Percentiles rank a stretch among this genome's conserved stretches.
Evolutionary conservation across 2,113 vertebrate species (phyloP).

Genomic region (Heterocephalus glaber): DNA sequence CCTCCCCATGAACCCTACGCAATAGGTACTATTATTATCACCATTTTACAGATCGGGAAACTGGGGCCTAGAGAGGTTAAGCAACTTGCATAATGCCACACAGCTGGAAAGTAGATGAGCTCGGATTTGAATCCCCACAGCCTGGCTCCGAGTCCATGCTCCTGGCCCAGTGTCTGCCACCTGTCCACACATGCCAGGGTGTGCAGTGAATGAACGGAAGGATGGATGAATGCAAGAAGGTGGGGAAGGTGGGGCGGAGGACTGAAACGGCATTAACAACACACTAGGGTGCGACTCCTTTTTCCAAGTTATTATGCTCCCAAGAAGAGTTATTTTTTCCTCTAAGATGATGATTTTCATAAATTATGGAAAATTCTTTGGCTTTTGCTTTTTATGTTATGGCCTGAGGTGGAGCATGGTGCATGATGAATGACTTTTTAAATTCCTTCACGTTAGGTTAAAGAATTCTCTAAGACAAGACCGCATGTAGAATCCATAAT

Average conservation of each 20-base stretch:
- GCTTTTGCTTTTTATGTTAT: conserved; percentile 69
- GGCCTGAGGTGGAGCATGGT: conserved; percentile 63
- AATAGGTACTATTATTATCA: background rate
- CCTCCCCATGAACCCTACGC: accelerated
- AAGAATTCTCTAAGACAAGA: conserved; percentile 62
- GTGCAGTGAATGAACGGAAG: background rate
- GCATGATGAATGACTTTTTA: conserved; percentile 68
- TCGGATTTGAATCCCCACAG: background rate
- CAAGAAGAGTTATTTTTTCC: conserved; percentile 58
- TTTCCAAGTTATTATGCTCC: conserved; percentile 34
- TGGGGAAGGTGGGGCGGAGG: background rate
- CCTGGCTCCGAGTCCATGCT: background rate
- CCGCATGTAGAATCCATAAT: conserved; percentile 71
- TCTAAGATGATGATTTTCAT: conserved; percentile 71
- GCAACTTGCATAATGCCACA: background rate
- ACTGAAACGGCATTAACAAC: background rate
- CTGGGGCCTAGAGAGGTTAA: background rate
- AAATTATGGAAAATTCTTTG: conserved; percentile 75
- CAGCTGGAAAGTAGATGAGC: background rate
- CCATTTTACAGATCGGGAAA: background rate
- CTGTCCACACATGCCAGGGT: background rate
- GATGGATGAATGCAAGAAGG: background rate
- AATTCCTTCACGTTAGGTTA: conserved; percentile 65
- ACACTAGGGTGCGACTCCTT: background rate
- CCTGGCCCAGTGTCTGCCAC: accelerated